Conservation (phyloP, 2,113 vertebrate species). For the Melozone crissalis region DNA sequence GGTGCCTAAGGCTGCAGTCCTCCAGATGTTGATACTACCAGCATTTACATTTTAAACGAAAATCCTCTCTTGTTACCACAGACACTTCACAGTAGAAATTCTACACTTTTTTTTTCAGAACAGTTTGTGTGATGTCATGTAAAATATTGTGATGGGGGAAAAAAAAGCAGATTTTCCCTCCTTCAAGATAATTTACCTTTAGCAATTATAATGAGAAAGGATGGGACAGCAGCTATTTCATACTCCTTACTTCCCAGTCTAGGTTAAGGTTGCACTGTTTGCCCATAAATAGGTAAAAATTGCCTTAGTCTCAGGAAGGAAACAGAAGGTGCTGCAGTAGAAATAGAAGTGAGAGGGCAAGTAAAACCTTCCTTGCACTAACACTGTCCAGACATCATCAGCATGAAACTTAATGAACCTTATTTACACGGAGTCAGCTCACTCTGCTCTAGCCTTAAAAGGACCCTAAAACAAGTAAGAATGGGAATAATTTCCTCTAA, state of each 20-base stretch:
- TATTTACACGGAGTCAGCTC: conserved; percentile 2
- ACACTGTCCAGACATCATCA: background rate
- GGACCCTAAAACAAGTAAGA: conserved; percentile 8
- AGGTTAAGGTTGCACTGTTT: background rate
- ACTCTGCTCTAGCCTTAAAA: background rate
- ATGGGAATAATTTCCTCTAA: background rate
- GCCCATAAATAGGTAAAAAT: background rate
- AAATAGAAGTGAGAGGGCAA: background rate
- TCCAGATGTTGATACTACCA: conserved; percentile 71
- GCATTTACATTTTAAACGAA: conserved; percentile 36
- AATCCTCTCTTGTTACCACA: background rate
- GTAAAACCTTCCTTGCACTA: background rate
- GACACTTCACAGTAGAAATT: background rate
- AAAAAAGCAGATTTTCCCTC: background rate
- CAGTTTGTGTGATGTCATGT: background rate
- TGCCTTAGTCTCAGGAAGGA: background rate
- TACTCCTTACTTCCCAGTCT: background rate
- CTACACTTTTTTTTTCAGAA: background rate
- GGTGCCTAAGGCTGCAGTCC: conserved; percentile 62
- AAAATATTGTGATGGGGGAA: background rate
- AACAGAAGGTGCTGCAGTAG: background rate
- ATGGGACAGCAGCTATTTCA: background rate
- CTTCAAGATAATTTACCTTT: background rate
- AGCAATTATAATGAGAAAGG: background rate
- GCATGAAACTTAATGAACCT: background rate